Evolutionary conservation across 2,888 invertebrate species (phyloP), one percentile per base, ranked within the genome.

Genomic region (Rutpela maculata): DNA sequence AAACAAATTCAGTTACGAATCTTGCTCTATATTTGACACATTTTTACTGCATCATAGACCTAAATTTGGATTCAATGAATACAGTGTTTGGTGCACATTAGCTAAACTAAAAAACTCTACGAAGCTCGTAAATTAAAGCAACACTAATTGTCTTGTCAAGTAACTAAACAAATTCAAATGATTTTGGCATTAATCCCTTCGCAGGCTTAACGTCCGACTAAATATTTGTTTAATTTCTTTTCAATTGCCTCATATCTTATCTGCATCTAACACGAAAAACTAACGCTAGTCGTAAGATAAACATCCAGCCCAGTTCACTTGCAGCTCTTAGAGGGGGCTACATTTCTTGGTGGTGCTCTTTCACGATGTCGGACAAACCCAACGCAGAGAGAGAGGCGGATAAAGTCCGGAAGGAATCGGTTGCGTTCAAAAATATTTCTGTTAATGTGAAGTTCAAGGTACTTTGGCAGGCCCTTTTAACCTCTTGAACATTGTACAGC

Each of bases 401-500:
- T 26, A 77, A 66, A 55, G 77, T 75, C 31, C 78, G 83, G 77
- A 81, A 83, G 63, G 62, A 75, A 31, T 81, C 80, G 73, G 86
- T 88, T 18, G 77, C 80, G 57, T 87, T 88, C 74, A 83, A 83
- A 26, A 87, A 86, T 80, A 85, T 88, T 43, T 81, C 87, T 59
- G 82, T 88, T 55, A 86, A 86, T 80, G 78, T 88, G 59, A 83
- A 85, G 76, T 85, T 88, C 75, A 83, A 87, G 85, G 87, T 87
- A 83, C 19, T 67, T 71, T 62, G 22, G 65, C 56, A 76, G 15
- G 35, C 22, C 19, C 17, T 19, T 19, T 18, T 43, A 60, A 43
- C 31, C 43, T 15, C 50, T 7, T 7, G 2, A 19, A 10, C n/a
- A 2, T 43, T 66, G 15, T 65, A 35, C 31, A 50, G 50, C 15